These are phyloP conservation scores for Caenorhabditis imperialis DNA, from an alignment of 2,888 invertebrate species.

Conservation along the genomic window DNA sequence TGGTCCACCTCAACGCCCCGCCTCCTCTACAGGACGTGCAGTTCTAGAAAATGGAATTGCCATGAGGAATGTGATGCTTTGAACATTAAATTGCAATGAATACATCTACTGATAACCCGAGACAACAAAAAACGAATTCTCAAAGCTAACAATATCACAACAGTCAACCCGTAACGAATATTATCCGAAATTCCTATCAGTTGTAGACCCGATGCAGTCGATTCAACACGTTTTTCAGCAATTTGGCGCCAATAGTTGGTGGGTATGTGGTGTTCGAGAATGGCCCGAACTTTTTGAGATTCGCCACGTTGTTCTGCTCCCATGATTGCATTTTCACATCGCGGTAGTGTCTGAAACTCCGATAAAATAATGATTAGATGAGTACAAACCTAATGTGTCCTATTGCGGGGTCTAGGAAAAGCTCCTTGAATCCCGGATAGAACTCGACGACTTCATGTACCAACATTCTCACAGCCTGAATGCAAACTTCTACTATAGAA, in stretches of 20 bases:
- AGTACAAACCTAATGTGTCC: slow-evolving; percentile 35
- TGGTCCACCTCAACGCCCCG: background rate
- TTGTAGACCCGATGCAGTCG: slow-evolving; percentile 41
- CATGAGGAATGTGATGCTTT: background rate
- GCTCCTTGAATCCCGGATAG: slow-evolving; percentile 44
- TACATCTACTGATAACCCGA: background rate
- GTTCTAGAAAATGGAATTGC: background rate
- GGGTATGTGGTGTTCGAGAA: slow-evolving; percentile 49
- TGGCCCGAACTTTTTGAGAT: slow-evolving; percentile 34
- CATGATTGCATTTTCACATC: slow-evolving; percentile 52
- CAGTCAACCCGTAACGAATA: slow-evolving; percentile 1
- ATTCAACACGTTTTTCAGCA: slow-evolving; percentile 33
- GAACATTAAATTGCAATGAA: background rate
- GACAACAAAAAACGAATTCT: background rate
- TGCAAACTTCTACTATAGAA: background rate
- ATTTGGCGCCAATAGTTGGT: slow-evolving; percentile 1
- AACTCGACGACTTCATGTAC: slow-evolving; percentile 50
- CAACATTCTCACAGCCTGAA: slow-evolving; percentile 38
- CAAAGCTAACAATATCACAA: slow-evolving; percentile 4
- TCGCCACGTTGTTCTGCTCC: slow-evolving; percentile 38
- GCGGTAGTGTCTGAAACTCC: slow-evolving; percentile 43
- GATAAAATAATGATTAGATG: background rate
- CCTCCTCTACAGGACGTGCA: background rate
- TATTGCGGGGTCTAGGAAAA: slow-evolving; percentile 36
- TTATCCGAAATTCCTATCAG: slow-evolving; percentile 2